Percentiles rank a stretch among this genome's conserved stretches.
phyloP scores from a whole-genome alignment of 30 jellyfish, hydroid and myxozoan species.

The Pelagia noctiluca region DNA sequence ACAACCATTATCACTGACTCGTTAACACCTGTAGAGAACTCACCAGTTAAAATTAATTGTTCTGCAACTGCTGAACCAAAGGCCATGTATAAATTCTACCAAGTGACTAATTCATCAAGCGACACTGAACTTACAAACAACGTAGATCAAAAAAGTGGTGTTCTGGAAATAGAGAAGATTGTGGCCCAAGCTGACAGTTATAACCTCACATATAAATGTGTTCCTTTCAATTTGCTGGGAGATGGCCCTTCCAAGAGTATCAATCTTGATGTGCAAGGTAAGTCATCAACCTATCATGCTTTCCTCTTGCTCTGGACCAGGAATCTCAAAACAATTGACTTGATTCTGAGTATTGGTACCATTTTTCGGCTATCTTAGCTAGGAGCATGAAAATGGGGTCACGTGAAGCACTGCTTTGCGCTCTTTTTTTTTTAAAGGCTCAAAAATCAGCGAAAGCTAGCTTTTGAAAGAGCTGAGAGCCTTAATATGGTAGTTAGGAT shows the following conservation, averaged over 20 bases:
- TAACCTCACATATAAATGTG: conserved; percentile 62
- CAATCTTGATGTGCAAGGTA: conserved; percentile 59
- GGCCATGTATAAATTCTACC: conserved; percentile 35
- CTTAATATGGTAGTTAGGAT: too few species aligned
- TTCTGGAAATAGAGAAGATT: conserved; percentile 24
- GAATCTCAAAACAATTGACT: too few species aligned
- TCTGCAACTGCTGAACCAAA: conserved; percentile 25
- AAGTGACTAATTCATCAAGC: neutral
- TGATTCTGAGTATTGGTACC: too few species aligned
- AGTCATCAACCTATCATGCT: conserved; percentile 3
- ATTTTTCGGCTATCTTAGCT: too few species aligned
- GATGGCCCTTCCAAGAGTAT: conserved; percentile 21
- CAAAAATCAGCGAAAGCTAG: too few species aligned
- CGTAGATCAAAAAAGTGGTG: conserved; percentile 21
- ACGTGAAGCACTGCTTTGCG: too few species aligned
- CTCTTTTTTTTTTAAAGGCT: too few species aligned
- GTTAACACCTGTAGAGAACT: conserved; percentile 13
- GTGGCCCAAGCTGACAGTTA: neutral
- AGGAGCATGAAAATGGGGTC: too few species aligned
- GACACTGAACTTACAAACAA: conserved; percentile 14
- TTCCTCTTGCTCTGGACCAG: too few species aligned
- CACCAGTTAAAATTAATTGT: conserved; percentile 37
- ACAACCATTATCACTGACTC: conserved; percentile 11
- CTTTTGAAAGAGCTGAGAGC: too few species aligned
- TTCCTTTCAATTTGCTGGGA: conserved; percentile 62